Evolutionary conservation across 1,140 invertebrate genomes (phyloP), one percentile per base, ranked within the genome.

Genomic region (Drosophila ambigua): DNA sequence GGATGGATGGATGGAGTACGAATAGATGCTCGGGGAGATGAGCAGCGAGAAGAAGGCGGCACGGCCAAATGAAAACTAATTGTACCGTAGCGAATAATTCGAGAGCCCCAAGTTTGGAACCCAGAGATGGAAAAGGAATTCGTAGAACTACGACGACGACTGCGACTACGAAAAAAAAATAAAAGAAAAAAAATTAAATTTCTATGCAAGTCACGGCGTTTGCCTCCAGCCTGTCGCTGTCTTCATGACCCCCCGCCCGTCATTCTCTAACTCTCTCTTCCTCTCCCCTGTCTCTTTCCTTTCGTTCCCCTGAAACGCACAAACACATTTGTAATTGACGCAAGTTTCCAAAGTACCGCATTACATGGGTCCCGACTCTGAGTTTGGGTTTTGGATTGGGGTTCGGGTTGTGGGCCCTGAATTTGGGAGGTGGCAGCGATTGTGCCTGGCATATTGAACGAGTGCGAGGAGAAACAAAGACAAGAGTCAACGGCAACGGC

Each of bases 41-140:
- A 41, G 53, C 44, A n/a, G 24, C 45, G 23, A 16, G 24, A 46
- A 67, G 43, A 55, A 50, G 9, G 60, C 51, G 53, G 69, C 78
- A 87, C 73, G 75, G 78, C 74, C 67, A 85, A 85, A 85, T 87
- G 83, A 87, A 87, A 87, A 88, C 83, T 88, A 87, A 87, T 87
- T 87, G 83, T 88, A 88, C 79, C 83, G 79, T 79, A 69, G 75
- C 83, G 83, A 87, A 88, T 87, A 76, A 87, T 78, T 50, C 78
- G 78, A 74, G 65, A 72, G 28, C 61, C 66, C 82, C 65, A 78
- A 79, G 77, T 82, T 88, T 69, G 57, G 62, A 23, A 54, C 66
- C 39, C 53, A 31, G 72, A 46, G 49, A 39, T 39, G 35, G 68
- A 64, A 65, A 71, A 53, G 69, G 46, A 74, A 82, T 61, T 62